These are phyloP conservation scores for Taphrorychus bicolor DNA, from an alignment of 2,888 invertebrate species.

Conservation along the genomic window DNA sequence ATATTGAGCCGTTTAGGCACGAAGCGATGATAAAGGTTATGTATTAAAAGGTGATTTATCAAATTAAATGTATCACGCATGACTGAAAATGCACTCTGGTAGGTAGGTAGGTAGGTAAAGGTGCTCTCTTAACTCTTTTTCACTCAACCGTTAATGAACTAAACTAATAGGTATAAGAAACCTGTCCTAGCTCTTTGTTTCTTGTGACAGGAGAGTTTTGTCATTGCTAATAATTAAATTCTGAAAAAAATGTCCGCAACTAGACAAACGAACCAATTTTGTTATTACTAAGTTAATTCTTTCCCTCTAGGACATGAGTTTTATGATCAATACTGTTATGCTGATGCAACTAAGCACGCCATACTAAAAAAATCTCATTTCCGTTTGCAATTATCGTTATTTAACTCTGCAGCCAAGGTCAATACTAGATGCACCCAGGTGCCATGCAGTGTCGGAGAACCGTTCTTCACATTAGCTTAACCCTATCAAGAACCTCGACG, in stretches of 20 bases:
- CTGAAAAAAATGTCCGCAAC: no score
- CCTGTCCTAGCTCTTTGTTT: background rate
- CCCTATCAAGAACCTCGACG: no score
- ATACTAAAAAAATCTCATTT: slow-evolving; percentile 27
- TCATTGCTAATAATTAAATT: no score
- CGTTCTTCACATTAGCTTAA: background rate
- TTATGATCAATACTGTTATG: slow-evolving; percentile 7
- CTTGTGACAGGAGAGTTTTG: no score
- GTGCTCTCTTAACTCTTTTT: background rate
- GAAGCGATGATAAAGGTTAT: slow-evolving; percentile 3
- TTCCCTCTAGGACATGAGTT: no score
- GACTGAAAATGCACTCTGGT: background rate
- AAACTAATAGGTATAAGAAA: background rate
- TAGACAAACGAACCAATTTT: no score
- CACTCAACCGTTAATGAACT: background rate
- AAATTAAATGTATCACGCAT: slow-evolving; percentile 3
- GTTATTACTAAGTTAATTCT: no score
- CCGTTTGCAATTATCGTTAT: slow-evolving; percentile 28
- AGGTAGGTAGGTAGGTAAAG: background rate
- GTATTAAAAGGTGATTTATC: slow-evolving; percentile 2
- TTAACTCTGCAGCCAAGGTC: slow-evolving; percentile 24
- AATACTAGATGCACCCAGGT: slow-evolving; percentile 28
- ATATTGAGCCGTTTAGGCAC: slow-evolving; percentile 4
- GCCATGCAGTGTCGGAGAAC: slow-evolving; percentile 10
- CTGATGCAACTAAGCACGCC: slow-evolving; percentile 17